Percentiles rank a stretch among this genome's conserved stretches.
Conservation (phyloP, 2,797 vertebrate genomes). For the Typhlichthys subterraneus region DNA sequence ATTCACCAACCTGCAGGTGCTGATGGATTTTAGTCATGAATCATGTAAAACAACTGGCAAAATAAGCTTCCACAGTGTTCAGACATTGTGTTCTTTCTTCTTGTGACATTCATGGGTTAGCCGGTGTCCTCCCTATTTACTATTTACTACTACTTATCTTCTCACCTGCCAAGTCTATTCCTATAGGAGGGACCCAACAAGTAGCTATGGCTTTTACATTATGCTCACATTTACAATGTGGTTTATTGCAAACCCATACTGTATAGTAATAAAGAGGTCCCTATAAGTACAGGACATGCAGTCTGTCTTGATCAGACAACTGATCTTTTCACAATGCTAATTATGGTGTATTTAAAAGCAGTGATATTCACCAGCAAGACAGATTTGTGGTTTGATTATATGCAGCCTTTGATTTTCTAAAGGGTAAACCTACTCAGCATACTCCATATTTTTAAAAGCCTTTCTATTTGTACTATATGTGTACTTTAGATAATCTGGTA, state of each 20-base stretch:
- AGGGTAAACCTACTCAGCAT: background rate
- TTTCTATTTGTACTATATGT: too few species aligned
- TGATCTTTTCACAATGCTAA: conserved; percentile 54
- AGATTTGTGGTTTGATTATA: too few species aligned
- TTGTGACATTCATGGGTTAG: too few species aligned
- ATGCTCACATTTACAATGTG: conserved; percentile 39
- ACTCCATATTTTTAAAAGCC: too few species aligned
- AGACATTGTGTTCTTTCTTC: conserved; percentile 5
- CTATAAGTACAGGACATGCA: conserved; percentile 14
- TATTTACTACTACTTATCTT: too few species aligned
- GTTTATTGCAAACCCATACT: conserved; percentile 53
- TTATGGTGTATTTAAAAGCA: conserved; percentile 41
- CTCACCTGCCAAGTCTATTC: too few species aligned
- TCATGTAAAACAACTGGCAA: background rate
- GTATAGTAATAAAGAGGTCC: conserved; percentile 23
- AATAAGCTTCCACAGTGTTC: conserved; percentile 1
- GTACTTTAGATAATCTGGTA: too few species aligned
- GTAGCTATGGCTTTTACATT: conserved; percentile 48
- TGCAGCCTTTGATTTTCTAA: conserved; percentile 27
- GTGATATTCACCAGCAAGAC: conserved; percentile 3
- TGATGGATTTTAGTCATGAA: background rate
- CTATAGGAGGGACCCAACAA: conserved; percentile 6
- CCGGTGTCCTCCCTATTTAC: too few species aligned
- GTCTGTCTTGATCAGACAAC: conserved; percentile 24
- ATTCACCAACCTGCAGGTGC: too few species aligned